Evolutionary conservation across 2,888 invertebrate species (phyloP), one percentile per base, ranked within the genome.

Genomic region (Catonia carolina): DNA sequence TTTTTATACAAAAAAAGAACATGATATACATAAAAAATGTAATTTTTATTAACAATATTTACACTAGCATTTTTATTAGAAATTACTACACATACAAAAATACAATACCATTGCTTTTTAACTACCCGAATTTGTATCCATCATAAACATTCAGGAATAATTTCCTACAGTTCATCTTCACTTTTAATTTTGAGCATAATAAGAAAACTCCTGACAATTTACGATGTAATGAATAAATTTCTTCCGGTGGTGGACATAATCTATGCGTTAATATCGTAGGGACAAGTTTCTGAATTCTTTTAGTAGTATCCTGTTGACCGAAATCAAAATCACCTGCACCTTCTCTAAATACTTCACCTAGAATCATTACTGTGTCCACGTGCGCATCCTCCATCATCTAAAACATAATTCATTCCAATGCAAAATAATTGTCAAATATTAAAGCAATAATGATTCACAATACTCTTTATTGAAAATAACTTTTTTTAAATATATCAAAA

Each of bases 201-300:
- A 98, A 75, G 73, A 97, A 98, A 12, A 94, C 85, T 0, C 99
- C 99, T 0, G 98, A 93, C 47, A 99, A 78, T 70, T 83, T 83
- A 17, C 82, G 80, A 71, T 99, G 99, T 17, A 99, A 77, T 0
- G 98, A 98, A 75, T 99, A 99, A 64, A 95, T 92, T 75, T 99
- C 98, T 72, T 98, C 97, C 0, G 99, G 99, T 0, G 99, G 99
- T 1, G 99, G 95, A 59, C 94, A 93, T 1, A 99, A 79, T 18
- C 98, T 79, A 69, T 99, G 94, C 42, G 85, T 84, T 52, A 99
- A 77, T 81, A 99, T 96, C 0, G 95, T 90, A 1, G 98, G 98
- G 1, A 97, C 89, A 17, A 92, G 73, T 3, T 84, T 77, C 63
- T 95, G 92, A 60, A 99, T 86, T 47, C 81, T 72, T n/a, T 79